Evolutionary conservation across 2,888 invertebrate genomes (phyloP), one percentile per base, ranked within the genome.

Genomic region (Actias luna): DNA sequence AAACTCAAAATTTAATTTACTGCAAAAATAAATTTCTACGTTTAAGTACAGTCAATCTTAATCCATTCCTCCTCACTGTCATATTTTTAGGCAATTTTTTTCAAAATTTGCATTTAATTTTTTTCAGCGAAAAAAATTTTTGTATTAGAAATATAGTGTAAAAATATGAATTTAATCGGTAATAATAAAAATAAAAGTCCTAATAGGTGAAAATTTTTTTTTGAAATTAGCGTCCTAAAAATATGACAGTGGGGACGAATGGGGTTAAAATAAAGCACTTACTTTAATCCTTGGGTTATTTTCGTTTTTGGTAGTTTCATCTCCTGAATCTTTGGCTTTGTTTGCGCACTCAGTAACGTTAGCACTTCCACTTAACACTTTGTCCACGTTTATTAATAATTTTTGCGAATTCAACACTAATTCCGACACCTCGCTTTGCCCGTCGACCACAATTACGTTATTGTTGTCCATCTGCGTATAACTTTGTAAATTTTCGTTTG

Each of bases 331-430:
- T 57, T 63, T 61, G 63, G 62, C 8, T 60, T 60, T n/a, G 64
- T 62, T 29, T 59, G 60, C 12, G 50, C 69, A 63, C 65, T 61
- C 69, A 62, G 64, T 68, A 8, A 64, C 67, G 16, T 69, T 71
- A 61, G 71, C 69, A 59, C 61, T 69, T 18, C 77, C 81, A 14
- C 78, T 80, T 73, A 93, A 69, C 35, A 77, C 92, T 63, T 82
- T 87, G 66, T 92, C 90, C 1, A 93, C 92, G 66, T 89, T 87
- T 67, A 76, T 65, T 70, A 93, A 69, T 66, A 93, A 64, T 67
- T 81, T 88, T 72, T 93, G 89, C 0, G 92, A 92, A 65, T 92
- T 93, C 55, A 79, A 73, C 67, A 93, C 90, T 33, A 93, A 67
- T 46, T 90, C 88, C 8, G 83, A 85, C 0, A 89, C 86, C 5